Base-by-base conservation (phyloP, 2,113 vertebrate genomes). In the Tragulus kanchil region DNA sequence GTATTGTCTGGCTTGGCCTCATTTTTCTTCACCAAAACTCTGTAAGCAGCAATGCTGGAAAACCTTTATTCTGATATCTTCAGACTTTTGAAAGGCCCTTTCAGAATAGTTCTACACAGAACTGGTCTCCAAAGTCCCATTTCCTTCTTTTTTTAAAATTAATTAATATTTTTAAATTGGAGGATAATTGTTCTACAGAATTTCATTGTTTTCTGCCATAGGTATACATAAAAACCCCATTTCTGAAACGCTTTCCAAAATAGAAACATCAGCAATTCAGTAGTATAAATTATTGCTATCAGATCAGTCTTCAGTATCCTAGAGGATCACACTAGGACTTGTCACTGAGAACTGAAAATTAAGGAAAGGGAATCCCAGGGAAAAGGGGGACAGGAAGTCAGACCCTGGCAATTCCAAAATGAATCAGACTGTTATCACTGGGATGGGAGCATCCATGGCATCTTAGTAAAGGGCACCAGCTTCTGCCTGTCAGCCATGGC, bases 11-110 rank as follows among this genome's bases (percentile, higher is more conserved):
- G 10, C 12, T 45, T 86, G 42, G 26, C 50, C 42, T 87, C 8
- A 26, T n/a, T 84, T 84, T 78, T 83, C 28, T 87, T 85, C 82
- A 79, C 8, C 19, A 75, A 78, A 87, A 67, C 10, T 65, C 52
- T 28, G 0, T 42, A 19, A n/a, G 26, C 16, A 52, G 28, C 42
- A 88, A 3, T 48, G 11, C 23, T 26, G 62, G 54, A 9, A 92
- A 79, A 56, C 3, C 5, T 88, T 88, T 54, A 73, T 75, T 79
- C 75, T 50, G 92, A 61, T 11, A 61, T 25, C 62, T 85, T 23
- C 19, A 94, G 45, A 65, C 52, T 11, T 42, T 26, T 77, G 31
- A 21, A 56, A 87, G n/a, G 11, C 13, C 45, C 58, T 54, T n/a
- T 81, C 6, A 25, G 64, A 93, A 89, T 12, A n/a, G 52, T 4